Conservation (phyloP, 2,113 vertebrate species). For the Motacilla alba region DNA sequence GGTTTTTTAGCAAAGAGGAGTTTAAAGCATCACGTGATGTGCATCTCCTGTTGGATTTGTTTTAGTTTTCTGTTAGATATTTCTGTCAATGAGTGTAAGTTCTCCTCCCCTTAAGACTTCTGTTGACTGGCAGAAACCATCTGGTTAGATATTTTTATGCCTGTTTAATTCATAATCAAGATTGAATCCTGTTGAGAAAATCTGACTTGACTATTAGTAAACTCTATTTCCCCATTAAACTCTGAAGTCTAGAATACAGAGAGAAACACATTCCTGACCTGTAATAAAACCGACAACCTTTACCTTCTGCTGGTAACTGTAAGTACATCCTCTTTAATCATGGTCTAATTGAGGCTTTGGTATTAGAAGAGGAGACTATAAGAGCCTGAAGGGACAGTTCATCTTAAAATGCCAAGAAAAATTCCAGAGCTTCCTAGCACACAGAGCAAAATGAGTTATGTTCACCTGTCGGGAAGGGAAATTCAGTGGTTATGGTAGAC, state of each 20-base stretch:
- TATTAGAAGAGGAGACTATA: constrained; percentile 8
- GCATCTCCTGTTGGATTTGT: background rate
- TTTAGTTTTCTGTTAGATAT: constrained; percentile 1
- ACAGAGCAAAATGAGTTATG: background rate
- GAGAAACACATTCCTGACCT: constrained; percentile 8
- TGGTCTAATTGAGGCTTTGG: constrained; percentile 21
- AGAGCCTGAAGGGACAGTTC: constrained; percentile 18
- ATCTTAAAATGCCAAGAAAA: constrained; percentile 7
- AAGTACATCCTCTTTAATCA: constrained; percentile 33
- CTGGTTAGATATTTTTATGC: constrained; percentile 62
- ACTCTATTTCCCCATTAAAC: constrained; percentile 28
- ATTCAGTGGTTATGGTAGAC: constrained; percentile 16
- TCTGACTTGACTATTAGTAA: constrained; percentile 39
- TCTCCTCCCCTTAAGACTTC: constrained; percentile 41
- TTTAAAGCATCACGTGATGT: background rate
- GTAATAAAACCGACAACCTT: constrained; percentile 2
- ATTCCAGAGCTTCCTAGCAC: background rate
- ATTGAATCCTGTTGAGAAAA: constrained; percentile 46
- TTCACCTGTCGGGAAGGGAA: background rate
- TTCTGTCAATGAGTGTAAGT: constrained; percentile 34
- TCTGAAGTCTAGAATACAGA: background rate
- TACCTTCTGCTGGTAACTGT: background rate
- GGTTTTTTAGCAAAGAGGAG: background rate
- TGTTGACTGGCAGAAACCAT: constrained; percentile 53
- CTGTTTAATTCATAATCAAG: constrained; percentile 69